phyloP scores from a whole-genome alignment of 92 coral and sea anemone species.

The Scolanthus callimorphus region DNA sequence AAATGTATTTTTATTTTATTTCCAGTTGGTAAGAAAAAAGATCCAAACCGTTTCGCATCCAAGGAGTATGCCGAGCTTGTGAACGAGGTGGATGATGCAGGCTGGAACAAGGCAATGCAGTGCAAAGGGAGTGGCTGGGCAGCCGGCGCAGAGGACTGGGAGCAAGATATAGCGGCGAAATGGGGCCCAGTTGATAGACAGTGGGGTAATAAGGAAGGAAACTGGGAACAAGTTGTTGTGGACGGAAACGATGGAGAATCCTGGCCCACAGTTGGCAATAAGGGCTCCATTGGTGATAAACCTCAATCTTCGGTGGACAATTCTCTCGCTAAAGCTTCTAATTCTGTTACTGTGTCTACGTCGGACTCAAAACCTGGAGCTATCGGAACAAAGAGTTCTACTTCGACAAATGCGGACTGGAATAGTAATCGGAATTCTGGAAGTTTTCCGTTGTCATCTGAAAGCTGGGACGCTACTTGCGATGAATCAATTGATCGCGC shows the following conservation, averaged over 20 bases:
- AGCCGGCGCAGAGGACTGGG: constrained; percentile 79
- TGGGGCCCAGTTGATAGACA: constrained; percentile 91
- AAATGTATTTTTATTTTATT: constrained; percentile 6
- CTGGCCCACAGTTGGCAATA: constrained; percentile 92
- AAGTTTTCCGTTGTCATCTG: constrained; percentile 33
- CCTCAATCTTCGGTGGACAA: not conserved
- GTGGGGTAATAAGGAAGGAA: constrained; percentile 90
- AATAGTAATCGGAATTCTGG: constrained; percentile 3
- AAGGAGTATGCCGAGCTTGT: constrained; percentile 92
- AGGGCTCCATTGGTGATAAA: constrained; percentile 12
- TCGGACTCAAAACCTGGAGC: no score
- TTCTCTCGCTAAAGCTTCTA: not conserved
- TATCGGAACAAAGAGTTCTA: not conserved
- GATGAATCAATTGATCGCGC: constrained; percentile 85
- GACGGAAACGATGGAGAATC: constrained; percentile 86
- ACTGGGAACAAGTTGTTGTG: constrained; percentile 74
- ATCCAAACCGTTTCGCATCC: constrained; percentile 90
- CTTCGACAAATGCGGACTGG: constrained; percentile 15
- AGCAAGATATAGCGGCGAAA: constrained; percentile 61
- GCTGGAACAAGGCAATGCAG: constrained; percentile 79
- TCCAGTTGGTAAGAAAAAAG: constrained; percentile 91
- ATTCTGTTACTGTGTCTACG: constrained; percentile 8
- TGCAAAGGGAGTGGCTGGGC: constrained; percentile 83
- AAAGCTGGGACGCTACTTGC: constrained; percentile 71
- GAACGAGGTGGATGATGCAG: constrained; percentile 79